phyloP scores from a whole-genome alignment of 1,140 invertebrate genomes.

The Nixonia krombeini region DNA sequence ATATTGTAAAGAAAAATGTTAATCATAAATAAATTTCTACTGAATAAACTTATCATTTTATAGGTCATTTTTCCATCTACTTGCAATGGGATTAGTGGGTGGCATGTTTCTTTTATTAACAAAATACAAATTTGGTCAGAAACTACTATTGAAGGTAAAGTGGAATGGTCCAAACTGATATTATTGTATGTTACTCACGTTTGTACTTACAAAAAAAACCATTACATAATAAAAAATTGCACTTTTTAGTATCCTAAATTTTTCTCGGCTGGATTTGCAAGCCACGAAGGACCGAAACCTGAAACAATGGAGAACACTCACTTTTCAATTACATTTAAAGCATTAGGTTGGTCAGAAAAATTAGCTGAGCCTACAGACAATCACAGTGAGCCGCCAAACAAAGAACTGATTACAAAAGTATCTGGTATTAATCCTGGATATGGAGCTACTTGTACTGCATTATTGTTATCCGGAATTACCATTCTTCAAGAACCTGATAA shows the following conservation, averaged over 20 bases:
- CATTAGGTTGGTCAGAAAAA: slow-evolving; percentile 83
- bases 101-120: slow-evolving; percentile 78
- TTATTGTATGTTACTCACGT: neutral
- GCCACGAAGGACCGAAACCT: slow-evolving; percentile 77
- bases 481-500: slow-evolving; percentile 83
- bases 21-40: no score
- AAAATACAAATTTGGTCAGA: slow-evolving; percentile 76
- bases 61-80: slow-evolving; percentile 65
- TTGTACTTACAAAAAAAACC: no score
- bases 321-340: slow-evolving; percentile 81
- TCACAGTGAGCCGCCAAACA: slow-evolving; percentile 76
- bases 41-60: no score
- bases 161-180: neutral
- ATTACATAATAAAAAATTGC: slow-evolving; percentile 12
- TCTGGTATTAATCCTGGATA: slow-evolving; percentile 84
- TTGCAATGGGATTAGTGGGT: slow-evolving; percentile 73
- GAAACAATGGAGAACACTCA: slow-evolving; percentile 75
- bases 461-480: slow-evolving; percentile 81
- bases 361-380: slow-evolving; percentile 75
- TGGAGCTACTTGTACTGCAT: slow-evolving; percentile 81
- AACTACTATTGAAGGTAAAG: slow-evolving; percentile 77
- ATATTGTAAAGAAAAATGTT: no score
- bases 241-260: slow-evolving; percentile 79
- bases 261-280: slow-evolving; percentile 81
- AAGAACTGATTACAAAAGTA: slow-evolving; percentile 78